Percentiles rank a stretch among this genome's conserved stretches.
Evolutionary conservation across 2,113 vertebrate species (phyloP).

Genomic region (Lanius collurio): DNA sequence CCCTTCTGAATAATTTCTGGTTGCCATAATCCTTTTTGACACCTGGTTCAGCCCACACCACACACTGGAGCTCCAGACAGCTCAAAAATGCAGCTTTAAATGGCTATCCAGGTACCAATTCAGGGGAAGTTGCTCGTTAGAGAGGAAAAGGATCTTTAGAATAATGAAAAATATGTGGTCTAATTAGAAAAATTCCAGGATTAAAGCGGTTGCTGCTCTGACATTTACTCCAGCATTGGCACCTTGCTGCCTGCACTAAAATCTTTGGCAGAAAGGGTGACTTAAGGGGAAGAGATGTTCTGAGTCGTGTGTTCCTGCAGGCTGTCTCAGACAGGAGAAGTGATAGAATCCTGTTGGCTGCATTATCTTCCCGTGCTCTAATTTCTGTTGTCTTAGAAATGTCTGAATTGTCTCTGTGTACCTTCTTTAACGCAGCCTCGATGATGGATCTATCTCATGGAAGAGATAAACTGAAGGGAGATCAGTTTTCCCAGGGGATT

Average conservation of each 20-base stretch:
- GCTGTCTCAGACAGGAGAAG: not conserved
- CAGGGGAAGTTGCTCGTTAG: fast-evolving
- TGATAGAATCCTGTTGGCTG: not conserved
- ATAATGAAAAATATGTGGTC: not conserved
- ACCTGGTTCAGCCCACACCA: not conserved
- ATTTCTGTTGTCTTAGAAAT: not conserved
- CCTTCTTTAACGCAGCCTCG: not conserved
- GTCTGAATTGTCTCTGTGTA: not conserved
- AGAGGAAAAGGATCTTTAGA: not conserved
- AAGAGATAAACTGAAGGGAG: not conserved
- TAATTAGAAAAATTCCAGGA: not conserved
- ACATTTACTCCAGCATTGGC: not conserved
- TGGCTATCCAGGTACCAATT: not conserved
- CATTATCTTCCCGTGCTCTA: not conserved
- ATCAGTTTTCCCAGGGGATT: not conserved
- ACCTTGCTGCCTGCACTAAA: not conserved
- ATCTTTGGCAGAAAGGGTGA: not conserved
- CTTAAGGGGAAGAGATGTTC: not conserved
- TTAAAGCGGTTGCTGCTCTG: not conserved
- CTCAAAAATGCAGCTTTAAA: not conserved
- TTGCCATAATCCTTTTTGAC: not conserved
- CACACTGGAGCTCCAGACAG: not conserved
- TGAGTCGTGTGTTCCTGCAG: not conserved
- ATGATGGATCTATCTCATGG: not conserved
- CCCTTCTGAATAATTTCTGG: not conserved